A percentile compares a stretch with the other conserved stretches of the same genome.
These are phyloP conservation scores for Cotesia congregata DNA, from an alignment of 2,888 invertebrate genomes.

Conservation along the genomic window DNA sequence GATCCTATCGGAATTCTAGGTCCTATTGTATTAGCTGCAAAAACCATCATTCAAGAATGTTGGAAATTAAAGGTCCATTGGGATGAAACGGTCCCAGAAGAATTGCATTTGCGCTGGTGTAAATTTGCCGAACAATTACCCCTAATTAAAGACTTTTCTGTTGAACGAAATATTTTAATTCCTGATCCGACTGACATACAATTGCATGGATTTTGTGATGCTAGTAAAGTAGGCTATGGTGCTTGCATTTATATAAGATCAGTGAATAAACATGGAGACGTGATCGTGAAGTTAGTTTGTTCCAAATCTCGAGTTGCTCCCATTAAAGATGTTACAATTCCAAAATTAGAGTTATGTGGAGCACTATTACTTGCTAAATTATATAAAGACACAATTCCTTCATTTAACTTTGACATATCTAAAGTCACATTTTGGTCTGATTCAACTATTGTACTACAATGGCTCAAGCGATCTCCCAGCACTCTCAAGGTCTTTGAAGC, in stretches of 20 bases:
- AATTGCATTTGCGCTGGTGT: slow-evolving; percentile 26
- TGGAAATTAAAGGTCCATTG: slow-evolving; percentile 41
- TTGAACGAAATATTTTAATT: not conserved
- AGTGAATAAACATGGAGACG: slow-evolving; percentile 12
- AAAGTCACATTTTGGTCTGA: slow-evolving; percentile 39
- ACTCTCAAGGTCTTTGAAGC: slow-evolving; percentile 33
- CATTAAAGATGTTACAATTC: slow-evolving; percentile 50
- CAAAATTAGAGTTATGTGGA: slow-evolving; percentile 52
- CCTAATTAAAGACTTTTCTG: not conserved
- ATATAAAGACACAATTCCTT: not conserved
- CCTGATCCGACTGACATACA: slow-evolving; percentile 2
- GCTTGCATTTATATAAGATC: slow-evolving; percentile 47
- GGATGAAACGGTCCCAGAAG: slow-evolving; percentile 41
- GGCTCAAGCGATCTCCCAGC: slow-evolving; percentile 37
- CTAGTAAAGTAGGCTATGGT: slow-evolving; percentile 46
- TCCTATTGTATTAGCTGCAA: slow-evolving; percentile 41
- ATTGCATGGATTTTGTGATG: slow-evolving; percentile 51
- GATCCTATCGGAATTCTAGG: slow-evolving; percentile 45
- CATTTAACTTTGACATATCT: slow-evolving; percentile 27
- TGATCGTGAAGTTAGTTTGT: slow-evolving; percentile 45
- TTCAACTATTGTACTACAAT: slow-evolving; percentile 40
- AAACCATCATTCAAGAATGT: slow-evolving; percentile 41
- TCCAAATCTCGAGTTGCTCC: slow-evolving; percentile 57
- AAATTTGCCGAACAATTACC: slow-evolving; percentile 34
- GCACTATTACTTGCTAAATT: not conserved